Conservation (phyloP, 2,797 vertebrate genomes). For the Acanthurus tractus region DNA sequence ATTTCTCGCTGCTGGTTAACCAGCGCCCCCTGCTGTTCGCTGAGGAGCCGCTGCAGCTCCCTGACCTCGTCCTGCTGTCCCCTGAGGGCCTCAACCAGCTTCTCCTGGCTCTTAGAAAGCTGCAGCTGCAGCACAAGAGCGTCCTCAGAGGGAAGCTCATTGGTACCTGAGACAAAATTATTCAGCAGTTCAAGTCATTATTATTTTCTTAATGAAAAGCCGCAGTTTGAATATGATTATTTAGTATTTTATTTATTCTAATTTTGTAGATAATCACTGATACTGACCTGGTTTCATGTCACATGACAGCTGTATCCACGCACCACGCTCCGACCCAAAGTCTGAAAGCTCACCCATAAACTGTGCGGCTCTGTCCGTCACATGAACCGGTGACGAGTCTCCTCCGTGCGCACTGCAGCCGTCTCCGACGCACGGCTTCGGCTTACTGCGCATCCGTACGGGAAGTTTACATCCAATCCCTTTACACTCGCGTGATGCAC, state of each 20-base stretch:
- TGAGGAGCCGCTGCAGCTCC: conserved; percentile 88
- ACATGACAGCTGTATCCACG: conserved; percentile 89
- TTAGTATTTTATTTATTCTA: neutral
- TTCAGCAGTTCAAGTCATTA: neutral
- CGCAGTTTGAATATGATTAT: neutral
- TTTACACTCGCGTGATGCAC: conserved; percentile 78
- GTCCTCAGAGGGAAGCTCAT: conserved; percentile 91
- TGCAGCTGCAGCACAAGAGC: conserved; percentile 90
- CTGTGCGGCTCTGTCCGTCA: conserved; percentile 88
- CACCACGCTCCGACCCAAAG: conserved; percentile 82
- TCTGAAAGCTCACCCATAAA: conserved; percentile 87
- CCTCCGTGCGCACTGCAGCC: conserved; percentile 69
- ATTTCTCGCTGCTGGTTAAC: conserved; percentile 89
- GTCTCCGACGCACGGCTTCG: conserved; percentile 77
- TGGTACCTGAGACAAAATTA: conserved; percentile 80
- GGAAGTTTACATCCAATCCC: conserved; percentile 88
- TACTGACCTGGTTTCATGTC: conserved; percentile 90
- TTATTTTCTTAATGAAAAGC: neutral
- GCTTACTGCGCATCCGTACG: conserved; percentile 78
- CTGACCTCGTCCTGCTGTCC: conserved; percentile 87
- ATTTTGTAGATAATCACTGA: neutral
- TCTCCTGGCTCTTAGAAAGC: conserved; percentile 90
- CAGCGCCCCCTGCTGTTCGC: conserved; percentile 87
- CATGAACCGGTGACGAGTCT: conserved; percentile 77
- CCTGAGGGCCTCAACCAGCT: conserved; percentile 88